phyloP scores from a whole-genome alignment of 2,113 vertebrate genomes.

The Serinus canaria region DNA sequence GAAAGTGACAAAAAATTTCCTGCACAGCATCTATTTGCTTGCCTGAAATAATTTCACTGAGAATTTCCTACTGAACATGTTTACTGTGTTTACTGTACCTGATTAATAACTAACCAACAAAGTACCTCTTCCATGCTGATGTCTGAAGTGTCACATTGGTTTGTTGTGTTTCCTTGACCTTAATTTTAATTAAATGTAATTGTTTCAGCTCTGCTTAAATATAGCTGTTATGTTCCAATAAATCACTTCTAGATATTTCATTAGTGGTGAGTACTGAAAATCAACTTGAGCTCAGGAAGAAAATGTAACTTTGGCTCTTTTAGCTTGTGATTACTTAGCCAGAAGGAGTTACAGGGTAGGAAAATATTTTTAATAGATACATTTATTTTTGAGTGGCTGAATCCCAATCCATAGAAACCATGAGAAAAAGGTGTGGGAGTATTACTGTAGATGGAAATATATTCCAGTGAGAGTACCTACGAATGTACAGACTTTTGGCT shows the following conservation, averaged over 20 bases:
- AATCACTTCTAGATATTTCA: constrained; percentile 47
- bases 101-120: constrained; percentile 27
- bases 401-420: not conserved
- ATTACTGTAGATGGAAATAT: not conserved
- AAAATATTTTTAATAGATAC: not conserved
- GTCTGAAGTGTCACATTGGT: constrained; percentile 27
- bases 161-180: constrained; percentile 39
- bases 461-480: not conserved
- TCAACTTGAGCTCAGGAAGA: not conserved
- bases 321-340: not conserved
- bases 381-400: not conserved
- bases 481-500: not conserved
- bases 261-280: constrained; percentile 24
- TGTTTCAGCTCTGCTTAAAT: constrained; percentile 45
- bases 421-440: not conserved
- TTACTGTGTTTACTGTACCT: constrained; percentile 14
- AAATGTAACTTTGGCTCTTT: not conserved
- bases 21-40: not conserved
- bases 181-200: constrained; percentile 58
- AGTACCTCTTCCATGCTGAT: not conserved
- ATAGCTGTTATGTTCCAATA: constrained; percentile 7
- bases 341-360: not conserved
- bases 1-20: not conserved
- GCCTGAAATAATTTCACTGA: not conserved
- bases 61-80: not conserved